phyloP scores from a whole-genome alignment of 2,888 invertebrate species.

The Plusia festucae region DNA sequence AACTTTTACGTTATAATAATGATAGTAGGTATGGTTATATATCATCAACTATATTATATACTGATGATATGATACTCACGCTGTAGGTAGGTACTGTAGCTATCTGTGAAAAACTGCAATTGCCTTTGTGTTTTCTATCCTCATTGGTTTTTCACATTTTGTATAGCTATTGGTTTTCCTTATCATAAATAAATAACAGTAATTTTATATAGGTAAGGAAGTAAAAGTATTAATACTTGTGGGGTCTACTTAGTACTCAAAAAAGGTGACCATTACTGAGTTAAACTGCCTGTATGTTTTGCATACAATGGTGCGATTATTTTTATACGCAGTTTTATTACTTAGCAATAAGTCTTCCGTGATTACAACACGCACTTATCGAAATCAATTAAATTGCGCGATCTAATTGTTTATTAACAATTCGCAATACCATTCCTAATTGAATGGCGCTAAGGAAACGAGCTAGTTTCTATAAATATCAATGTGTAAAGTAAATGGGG shows the following conservation, averaged over 20 bases:
- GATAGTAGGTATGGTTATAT: not conserved
- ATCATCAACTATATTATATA: too few species aligned
- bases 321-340: slow-evolving; percentile 74
- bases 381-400: slow-evolving; percentile 22
- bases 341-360: slow-evolving; percentile 62
- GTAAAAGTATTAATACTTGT: slow-evolving; percentile 63
- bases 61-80: too few species aligned
- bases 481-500: not conserved
- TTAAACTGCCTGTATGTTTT: slow-evolving; percentile 78
- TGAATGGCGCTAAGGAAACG: not conserved
- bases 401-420: slow-evolving; percentile 12
- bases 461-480: not conserved
- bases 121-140: too few species aligned
- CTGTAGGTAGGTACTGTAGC: too few species aligned
- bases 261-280: slow-evolving; percentile 74
- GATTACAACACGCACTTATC: slow-evolving; percentile 46
- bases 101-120: too few species aligned
- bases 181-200: too few species aligned
- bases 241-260: slow-evolving; percentile 84
- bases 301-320: slow-evolving; percentile 84
- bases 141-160: too few species aligned
- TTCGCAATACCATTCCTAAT: not conserved
- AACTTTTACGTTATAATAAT: not conserved
- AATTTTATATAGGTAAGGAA: slow-evolving; percentile 17
- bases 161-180: too few species aligned